Percentiles rank a stretch among this genome's conserved stretches.
phyloP scores from a whole-genome alignment of 2,113 vertebrate species.

The Empidonax traillii region DNA sequence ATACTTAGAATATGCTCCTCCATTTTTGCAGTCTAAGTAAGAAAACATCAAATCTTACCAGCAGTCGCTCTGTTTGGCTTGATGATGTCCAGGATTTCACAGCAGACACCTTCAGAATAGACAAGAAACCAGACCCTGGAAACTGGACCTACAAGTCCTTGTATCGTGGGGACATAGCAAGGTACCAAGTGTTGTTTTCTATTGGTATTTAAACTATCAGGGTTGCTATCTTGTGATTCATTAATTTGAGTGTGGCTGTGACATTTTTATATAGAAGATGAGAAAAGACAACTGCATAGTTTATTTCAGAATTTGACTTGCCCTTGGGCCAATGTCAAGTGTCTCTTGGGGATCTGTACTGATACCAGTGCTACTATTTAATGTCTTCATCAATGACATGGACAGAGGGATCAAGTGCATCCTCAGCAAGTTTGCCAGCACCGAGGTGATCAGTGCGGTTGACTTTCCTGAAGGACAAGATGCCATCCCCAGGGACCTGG shows the following conservation, averaged over 20 bases:
- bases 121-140: slow-evolving; percentile 85
- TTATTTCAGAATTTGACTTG: background rate
- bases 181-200: slow-evolving; percentile 66
- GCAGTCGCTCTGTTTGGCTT: slow-evolving; percentile 79
- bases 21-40: slow-evolving; percentile 57
- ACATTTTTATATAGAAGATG: background rate
- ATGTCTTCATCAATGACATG: background rate
- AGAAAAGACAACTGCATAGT: background rate
- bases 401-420: background rate
- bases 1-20: background rate
- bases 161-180: slow-evolving; percentile 89
- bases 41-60: background rate
- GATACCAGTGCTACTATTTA: background rate
- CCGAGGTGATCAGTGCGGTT: background rate
- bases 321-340: background rate
- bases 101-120: slow-evolving; percentile 81
- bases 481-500: background rate
- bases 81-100: slow-evolving; percentile 81
- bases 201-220: accelerated
- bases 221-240: background rate
- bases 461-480: background rate
- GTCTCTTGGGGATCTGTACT: background rate
- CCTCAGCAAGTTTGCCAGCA: background rate
- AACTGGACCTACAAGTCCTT: slow-evolving; percentile 97
- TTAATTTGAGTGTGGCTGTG: background rate